These are phyloP conservation scores for Nipponacmea schrenckii DNA, from an alignment of 2,888 invertebrate species.

Conservation along the genomic window DNA sequence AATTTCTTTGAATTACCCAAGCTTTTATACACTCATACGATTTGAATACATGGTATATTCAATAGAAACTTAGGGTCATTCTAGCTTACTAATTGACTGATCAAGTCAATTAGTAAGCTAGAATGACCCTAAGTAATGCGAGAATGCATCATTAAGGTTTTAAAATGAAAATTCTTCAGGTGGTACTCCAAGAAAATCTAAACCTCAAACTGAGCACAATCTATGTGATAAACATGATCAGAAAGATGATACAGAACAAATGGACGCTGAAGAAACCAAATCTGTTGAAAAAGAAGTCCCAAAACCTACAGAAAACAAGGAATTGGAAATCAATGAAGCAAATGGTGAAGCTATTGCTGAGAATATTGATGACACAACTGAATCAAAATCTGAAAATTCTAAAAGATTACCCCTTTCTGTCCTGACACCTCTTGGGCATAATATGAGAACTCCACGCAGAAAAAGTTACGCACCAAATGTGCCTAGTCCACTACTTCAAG, in stretches of 20 bases:
- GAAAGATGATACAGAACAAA: background rate
- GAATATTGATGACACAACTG: background rate
- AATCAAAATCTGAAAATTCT: background rate
- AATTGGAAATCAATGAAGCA: conserved; percentile 19
- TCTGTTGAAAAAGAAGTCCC: conserved; percentile 4
- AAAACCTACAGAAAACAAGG: background rate
- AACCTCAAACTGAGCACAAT: background rate
- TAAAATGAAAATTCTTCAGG: no score
- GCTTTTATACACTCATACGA: no score
- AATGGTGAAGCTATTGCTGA: background rate
- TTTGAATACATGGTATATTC: no score
- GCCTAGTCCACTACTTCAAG: conserved; percentile 55
- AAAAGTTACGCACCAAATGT: conserved; percentile 50
- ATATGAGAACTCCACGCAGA: conserved; percentile 32
- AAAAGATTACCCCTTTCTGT: background rate
- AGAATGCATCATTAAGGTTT: no score
- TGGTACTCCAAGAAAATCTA: conserved; percentile 35
- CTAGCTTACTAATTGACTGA: no score
- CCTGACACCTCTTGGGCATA: background rate
- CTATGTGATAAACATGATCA: background rate
- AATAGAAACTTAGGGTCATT: no score
- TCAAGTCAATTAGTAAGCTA: no score
- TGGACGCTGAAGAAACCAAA: conserved; percentile 11
- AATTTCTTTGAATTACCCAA: no score
- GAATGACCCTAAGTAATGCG: no score